phyloP scores from a whole-genome alignment of 2,113 vertebrate species.

The Petroica traversi region DNA sequence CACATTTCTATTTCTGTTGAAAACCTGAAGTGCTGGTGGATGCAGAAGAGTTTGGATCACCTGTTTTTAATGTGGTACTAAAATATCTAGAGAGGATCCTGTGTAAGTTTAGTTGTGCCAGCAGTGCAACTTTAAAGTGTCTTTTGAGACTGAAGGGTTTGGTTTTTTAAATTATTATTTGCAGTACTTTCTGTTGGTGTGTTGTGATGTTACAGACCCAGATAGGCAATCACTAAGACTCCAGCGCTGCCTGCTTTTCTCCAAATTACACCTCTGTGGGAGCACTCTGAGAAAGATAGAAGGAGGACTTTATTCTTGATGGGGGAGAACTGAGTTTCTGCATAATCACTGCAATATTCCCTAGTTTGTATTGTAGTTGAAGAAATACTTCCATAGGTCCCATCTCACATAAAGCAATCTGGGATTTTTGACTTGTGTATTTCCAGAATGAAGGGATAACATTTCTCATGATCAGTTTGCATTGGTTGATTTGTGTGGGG shows the following conservation, averaged over 20 bases:
- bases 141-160: neutral
- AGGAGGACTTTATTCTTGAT: neutral
- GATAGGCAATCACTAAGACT: neutral
- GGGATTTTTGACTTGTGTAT: neutral
- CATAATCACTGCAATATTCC: neutral
- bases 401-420: neutral
- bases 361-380: neutral
- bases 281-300: neutral
- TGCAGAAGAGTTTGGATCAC: neutral
- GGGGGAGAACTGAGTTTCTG: neutral
- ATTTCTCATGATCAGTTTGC: neutral
- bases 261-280: neutral
- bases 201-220: neutral
- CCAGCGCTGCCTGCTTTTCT: neutral
- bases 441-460: neutral
- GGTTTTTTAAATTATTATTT: neutral
- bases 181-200: neutral
- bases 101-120: neutral
- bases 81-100: neutral
- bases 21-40: neutral
- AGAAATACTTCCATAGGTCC: neutral
- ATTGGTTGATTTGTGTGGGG: neutral
- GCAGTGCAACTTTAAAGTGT: neutral
- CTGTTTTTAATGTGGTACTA: neutral
- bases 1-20: neutral